A percentile compares a stretch with the other conserved stretches of the same genome.
Evolutionary conservation across 2,888 invertebrate species (phyloP).

Genomic region (Kryphioiulus occultus): DNA sequence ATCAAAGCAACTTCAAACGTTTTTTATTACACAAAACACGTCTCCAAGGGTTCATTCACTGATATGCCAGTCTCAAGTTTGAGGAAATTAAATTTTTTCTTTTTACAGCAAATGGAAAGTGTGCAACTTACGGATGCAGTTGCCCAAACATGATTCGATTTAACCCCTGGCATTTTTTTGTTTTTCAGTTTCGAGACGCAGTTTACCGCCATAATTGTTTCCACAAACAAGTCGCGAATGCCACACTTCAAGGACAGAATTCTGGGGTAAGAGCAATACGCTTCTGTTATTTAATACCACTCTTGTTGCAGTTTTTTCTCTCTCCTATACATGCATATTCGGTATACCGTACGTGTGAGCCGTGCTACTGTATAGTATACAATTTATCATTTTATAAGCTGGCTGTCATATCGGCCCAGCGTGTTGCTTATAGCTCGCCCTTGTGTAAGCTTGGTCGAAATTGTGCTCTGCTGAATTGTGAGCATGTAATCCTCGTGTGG

Average conservation of each 20-base stretch:
- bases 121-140: no score
- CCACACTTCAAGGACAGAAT: not conserved
- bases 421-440: not conserved
- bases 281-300: conserved; percentile 11
- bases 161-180: not conserved
- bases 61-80: no score
- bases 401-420: not conserved
- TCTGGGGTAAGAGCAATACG: not conserved
- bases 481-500: conserved; percentile 12
- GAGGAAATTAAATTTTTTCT: no score
- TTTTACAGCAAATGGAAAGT: no score
- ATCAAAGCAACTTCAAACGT: no score
- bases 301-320: not conserved
- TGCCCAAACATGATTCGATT: not conserved
- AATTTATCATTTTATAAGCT: conserved; percentile 11
- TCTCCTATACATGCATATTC: not conserved
- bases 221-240: not conserved
- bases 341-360: no score
- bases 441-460: not conserved
- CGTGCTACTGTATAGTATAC: not conserved
- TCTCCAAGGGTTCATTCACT: no score
- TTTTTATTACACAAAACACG: no score
- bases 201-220: not conserved
- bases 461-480: not conserved
- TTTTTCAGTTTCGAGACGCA: not conserved